These are phyloP conservation scores for Nemotelus pantherinus DNA, from an alignment of 2,888 invertebrate species.

Conservation along the genomic window DNA sequence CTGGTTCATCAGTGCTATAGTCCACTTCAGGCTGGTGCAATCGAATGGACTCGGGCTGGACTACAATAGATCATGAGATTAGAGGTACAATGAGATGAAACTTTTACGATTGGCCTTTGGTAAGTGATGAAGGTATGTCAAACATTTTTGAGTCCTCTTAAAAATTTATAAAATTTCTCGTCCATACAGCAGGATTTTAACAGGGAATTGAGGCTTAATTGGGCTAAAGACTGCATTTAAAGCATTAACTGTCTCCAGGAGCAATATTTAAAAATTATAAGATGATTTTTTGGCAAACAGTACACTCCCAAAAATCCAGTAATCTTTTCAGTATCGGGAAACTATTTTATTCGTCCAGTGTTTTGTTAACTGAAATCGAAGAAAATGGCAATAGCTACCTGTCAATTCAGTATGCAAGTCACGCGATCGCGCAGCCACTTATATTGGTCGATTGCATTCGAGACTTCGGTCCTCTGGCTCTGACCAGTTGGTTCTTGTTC, in stretches of 20 bases:
- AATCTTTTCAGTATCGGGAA: background rate
- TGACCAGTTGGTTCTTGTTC: constrained; percentile 46
- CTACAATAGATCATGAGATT: constrained; percentile 10
- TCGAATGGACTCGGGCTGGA: constrained; percentile 15
- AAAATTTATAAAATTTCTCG: too few relatives aligned
- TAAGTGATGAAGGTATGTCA: background rate
- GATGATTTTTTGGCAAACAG: too few relatives aligned
- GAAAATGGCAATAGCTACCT: constrained; percentile 44
- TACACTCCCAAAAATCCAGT: too few relatives aligned
- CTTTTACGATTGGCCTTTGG: background rate
- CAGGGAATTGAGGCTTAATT: too few relatives aligned
- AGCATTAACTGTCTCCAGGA: background rate
- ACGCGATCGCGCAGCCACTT: constrained; percentile 50
- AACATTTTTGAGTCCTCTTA: too few relatives aligned
- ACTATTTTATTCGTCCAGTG: background rate
- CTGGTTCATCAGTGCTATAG: constrained; percentile 15
- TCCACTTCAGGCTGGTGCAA: constrained; percentile 8
- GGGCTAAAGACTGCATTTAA: too few relatives aligned
- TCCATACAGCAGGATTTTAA: too few relatives aligned
- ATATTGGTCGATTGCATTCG: constrained; percentile 11
- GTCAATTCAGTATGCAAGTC: constrained; percentile 52
- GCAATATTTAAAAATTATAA: background rate
- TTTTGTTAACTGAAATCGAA: background rate
- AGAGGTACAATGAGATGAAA: background rate
- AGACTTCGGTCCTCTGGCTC: constrained; percentile 23